Percentiles rank a stretch among this genome's conserved stretches.
These are phyloP conservation scores for Halcyon chelicuti DNA, from an alignment of 2,797 vertebrate genomes.

Conservation along the genomic window DNA sequence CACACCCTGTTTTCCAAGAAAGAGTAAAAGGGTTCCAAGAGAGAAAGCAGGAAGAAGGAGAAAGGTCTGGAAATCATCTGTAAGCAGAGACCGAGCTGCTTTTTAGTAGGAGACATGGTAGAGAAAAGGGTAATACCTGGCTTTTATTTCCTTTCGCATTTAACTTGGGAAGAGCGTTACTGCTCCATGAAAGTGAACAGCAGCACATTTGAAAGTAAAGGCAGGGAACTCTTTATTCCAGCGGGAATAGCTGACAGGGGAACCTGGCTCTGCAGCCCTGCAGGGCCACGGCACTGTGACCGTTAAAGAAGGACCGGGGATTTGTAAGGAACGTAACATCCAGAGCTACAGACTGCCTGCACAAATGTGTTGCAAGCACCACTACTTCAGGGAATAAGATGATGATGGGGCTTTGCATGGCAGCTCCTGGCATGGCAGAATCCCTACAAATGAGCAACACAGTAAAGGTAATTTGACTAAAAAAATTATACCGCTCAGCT, in stretches of 20 bases:
- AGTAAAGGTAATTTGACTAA: neutral
- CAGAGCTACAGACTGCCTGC: neutral
- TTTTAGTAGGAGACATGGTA: neutral
- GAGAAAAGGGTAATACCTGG: neutral
- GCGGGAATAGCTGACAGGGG: neutral
- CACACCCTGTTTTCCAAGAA: neutral
- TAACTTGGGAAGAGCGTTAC: neutral
- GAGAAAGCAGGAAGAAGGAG: neutral
- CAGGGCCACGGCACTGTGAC: neutral
- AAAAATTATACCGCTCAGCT: neutral
- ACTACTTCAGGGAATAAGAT: neutral
- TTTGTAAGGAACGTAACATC: neutral
- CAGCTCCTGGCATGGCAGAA: neutral
- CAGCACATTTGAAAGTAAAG: slow-evolving; percentile 6
- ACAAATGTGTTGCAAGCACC: neutral
- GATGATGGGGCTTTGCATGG: neutral
- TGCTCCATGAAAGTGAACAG: neutral
- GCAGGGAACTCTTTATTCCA: neutral
- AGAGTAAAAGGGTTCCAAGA: neutral
- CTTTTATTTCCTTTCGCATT: neutral
- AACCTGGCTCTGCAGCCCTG: neutral
- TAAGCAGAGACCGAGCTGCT: neutral
- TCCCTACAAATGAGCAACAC: neutral
- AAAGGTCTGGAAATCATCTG: neutral
- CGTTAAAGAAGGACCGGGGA: neutral